Evolutionary conservation across 2,888 invertebrate genomes (phyloP).

Genomic region (Stenurella melanura): DNA sequence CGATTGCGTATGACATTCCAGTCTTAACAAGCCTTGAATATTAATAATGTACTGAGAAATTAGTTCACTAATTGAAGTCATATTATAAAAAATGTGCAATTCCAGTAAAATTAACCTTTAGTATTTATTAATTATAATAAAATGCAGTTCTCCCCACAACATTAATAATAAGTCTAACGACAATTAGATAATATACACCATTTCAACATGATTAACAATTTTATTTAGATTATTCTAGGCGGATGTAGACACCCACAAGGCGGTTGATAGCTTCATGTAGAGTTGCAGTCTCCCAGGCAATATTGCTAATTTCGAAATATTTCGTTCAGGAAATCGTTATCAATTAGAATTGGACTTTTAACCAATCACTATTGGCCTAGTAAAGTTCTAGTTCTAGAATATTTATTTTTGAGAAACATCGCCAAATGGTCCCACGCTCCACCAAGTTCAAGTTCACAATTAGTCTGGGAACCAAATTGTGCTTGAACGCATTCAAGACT

Average conservation of each 20-base stretch:
- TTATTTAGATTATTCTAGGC: not conserved
- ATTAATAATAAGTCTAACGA: not conserved
- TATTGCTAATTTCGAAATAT: too few species aligned
- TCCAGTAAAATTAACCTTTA: not conserved
- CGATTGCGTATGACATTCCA: conserved; percentile 25
- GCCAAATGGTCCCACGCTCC: too few species aligned
- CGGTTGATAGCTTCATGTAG: not conserved
- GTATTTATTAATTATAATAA: conserved; percentile 4
- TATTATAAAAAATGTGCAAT: not conserved
- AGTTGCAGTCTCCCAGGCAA: not conserved
- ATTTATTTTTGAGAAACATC: too few species aligned
- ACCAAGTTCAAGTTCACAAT: too few species aligned
- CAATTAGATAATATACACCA: not conserved
- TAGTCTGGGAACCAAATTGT: too few species aligned
- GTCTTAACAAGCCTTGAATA: conserved; percentile 39
- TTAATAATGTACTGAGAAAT: conserved; percentile 26
- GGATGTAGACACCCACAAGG: not conserved
- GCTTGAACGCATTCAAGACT: too few species aligned
- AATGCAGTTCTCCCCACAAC: not conserved
- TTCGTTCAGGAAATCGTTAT: too few species aligned
- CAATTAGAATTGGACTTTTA: too few species aligned
- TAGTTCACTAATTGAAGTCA: conserved; percentile 15
- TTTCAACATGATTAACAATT: not conserved
- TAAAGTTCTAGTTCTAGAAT: too few species aligned
- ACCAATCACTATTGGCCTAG: too few species aligned